phyloP scores from a whole-genome alignment of 1,140 invertebrate genomes.

The roundworm (Caenorhabditis elegans) region DNA sequence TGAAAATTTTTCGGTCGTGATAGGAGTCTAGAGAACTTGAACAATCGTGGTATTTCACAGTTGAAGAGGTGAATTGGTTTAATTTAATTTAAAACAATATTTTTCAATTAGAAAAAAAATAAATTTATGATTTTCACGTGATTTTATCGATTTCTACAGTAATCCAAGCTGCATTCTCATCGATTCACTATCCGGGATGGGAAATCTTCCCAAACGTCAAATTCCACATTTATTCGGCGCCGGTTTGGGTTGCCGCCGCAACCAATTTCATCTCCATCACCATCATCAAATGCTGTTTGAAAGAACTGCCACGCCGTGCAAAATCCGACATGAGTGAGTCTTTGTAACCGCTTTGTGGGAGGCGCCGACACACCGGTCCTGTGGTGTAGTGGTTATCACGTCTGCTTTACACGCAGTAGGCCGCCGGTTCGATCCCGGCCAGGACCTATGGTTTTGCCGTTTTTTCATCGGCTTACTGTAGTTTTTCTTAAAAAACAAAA shows the following conservation, averaged over 20 bases:
- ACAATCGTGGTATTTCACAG: too few species aligned
- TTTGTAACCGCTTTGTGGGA: background rate
- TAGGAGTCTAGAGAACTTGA: too few species aligned
- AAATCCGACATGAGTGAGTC: background rate
- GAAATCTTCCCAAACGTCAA: slow-evolving; percentile 21
- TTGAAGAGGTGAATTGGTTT: too few species aligned
- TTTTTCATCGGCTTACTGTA: background rate
- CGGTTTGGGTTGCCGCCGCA: slow-evolving; percentile 38
- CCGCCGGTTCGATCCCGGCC: slow-evolving; percentile 61
- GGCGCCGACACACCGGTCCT: background rate
- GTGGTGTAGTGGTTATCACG: slow-evolving; percentile 64
- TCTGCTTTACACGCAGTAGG: slow-evolving; percentile 63
- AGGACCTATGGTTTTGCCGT: slow-evolving; percentile 37
- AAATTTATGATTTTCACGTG: too few species aligned
- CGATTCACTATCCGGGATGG: slow-evolving; percentile 34
- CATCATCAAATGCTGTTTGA: background rate
- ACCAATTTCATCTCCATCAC: slow-evolving; percentile 34
- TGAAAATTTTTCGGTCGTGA: too few species aligned
- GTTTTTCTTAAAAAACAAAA: background rate
- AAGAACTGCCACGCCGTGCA: slow-evolving; percentile 13
- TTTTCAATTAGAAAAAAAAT: too few species aligned
- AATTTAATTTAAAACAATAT: too few species aligned
- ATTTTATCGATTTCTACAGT: slow-evolving; percentile 39
- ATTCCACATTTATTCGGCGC: slow-evolving; percentile 45
- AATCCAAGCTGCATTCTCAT: slow-evolving; percentile 24